Evolutionary conservation across 1,140 invertebrate genomes (phyloP), one percentile per base, ranked within the genome.

Genomic region (Heliconius melpomene): DNA sequence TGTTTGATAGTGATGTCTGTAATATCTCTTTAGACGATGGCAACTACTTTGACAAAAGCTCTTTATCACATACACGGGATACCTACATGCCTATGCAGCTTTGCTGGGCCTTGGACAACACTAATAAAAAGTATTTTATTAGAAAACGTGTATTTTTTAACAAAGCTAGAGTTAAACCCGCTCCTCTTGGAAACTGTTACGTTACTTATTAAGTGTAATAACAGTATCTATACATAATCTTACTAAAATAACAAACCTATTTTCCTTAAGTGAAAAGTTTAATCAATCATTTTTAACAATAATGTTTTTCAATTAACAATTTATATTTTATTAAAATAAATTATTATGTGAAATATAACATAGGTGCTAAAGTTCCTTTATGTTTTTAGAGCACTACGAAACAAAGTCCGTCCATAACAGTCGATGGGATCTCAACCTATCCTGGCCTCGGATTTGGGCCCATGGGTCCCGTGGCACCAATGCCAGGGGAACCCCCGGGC

Each of bases 391-490:
- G 87, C 79, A 90, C 91, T 74, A 93, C 91, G 82, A 91, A 93
- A 94, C 85, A 88, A 79, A 94, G 81, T 94, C 93, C 93, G 93
- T 94, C 93, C 91, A 93, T 91, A 87, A 88, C 88, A 85, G 87
- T 92, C 86, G 91, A 94, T 93, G 92, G 89, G 82, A 88, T 89
- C 74, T 91, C 92, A 66, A 93, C 93, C 70, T 94, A 91, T 80
- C 92, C 91, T 26, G 91, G 93, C 18, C 82, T 93, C 40, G 92
- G 90, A 8, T 93, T 94, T 82, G 92, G 93, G n/a, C 91, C 92
- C 57, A 94, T 93, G 93, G 92, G 92, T 26, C 92, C 93, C 1
- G 92, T 93, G 82, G 90, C 85, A 11, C 89, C 89, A 6, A 50
- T 92, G 20, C 91, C 92, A 9, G 92, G 89, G 11, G 92, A 93